These are phyloP conservation scores for Phacellophora camtschatica DNA, from an alignment of 30 jellyfish, hydroid and myxozoan genomes.

Conservation along the genomic window DNA sequence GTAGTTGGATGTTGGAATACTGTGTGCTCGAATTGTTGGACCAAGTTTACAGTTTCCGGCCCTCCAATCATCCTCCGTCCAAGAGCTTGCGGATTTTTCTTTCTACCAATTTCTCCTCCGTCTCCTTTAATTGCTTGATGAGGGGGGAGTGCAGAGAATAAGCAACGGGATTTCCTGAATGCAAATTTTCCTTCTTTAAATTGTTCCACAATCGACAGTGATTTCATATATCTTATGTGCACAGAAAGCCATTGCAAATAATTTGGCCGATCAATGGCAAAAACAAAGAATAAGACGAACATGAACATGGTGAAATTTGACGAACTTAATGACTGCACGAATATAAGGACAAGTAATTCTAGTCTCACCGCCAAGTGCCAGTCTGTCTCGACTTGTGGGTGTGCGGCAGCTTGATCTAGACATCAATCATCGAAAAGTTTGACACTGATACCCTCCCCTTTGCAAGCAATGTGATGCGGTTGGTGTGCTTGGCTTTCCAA, in stretches of 20 bases:
- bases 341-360: conserved; percentile 1
- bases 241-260: conserved; percentile 42
- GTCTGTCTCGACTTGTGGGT: conserved; percentile 29
- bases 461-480: neutral
- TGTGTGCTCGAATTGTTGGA: conserved; percentile 15
- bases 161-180: neutral
- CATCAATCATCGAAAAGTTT: conserved; percentile 11
- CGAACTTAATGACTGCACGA: conserved; percentile 27
- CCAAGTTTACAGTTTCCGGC: conserved; percentile 44
- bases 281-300: conserved; percentile 17
- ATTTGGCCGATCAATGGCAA: conserved; percentile 35
- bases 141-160: conserved; percentile 22
- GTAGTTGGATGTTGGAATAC: neutral
- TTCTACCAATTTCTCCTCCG: conserved; percentile 46
- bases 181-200: conserved; percentile 24
- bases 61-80: conserved; percentile 37
- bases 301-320: conserved; percentile 21
- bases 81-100: conserved; percentile 19
- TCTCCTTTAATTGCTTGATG: conserved; percentile 43
- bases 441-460: neutral
- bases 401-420: neutral
- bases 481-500: conserved; percentile 31
- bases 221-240: conserved; percentile 28
- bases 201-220: conserved; percentile 6
- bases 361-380: conserved; percentile 32